A percentile compares a stretch with the other conserved stretches of the same genome.
These are phyloP conservation scores for Notiomystis cincta DNA, from an alignment of 2,113 vertebrate species.

Conservation along the genomic window DNA sequence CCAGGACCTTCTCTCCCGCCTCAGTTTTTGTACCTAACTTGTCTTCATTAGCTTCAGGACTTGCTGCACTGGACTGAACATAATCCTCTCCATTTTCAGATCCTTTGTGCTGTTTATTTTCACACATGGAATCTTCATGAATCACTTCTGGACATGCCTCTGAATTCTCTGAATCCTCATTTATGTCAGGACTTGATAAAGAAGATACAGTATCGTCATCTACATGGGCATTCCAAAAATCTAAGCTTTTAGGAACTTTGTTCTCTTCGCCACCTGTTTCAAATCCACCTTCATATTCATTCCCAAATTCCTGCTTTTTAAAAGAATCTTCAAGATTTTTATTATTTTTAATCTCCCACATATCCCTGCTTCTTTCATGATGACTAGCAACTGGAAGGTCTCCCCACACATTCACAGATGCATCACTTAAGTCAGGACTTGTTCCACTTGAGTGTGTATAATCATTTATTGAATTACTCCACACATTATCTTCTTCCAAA, in stretches of 20 bases:
- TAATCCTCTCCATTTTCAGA: not conserved
- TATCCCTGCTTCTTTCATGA: not conserved
- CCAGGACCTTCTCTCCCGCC: not conserved
- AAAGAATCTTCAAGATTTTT: conserved; percentile 4
- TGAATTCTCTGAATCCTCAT: conserved; percentile 63
- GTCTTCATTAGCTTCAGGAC: not conserved
- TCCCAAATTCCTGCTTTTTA: not conserved
- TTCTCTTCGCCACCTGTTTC: conserved; percentile 17
- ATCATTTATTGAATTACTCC: conserved; percentile 79
- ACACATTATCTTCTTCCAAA: conserved; percentile 64
- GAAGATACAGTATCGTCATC: conserved; percentile 74
- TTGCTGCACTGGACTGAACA: not conserved
- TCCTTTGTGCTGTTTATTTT: not conserved
- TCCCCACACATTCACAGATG: conserved; percentile 55
- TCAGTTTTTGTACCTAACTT: not conserved
- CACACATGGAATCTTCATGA: not conserved
- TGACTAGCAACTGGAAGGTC: not conserved
- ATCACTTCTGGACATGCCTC: not conserved
- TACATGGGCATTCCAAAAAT: conserved; percentile 73
- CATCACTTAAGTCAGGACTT: conserved; percentile 76
- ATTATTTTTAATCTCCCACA: not conserved
- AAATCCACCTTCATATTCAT: conserved; percentile 5
- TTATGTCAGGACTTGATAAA: conserved; percentile 71
- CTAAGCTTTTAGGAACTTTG: conserved; percentile 66
- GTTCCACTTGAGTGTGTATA: conserved; percentile 76